phyloP scores from a whole-genome alignment of 2,888 invertebrate genomes.

The Tholera decimalis region DNA sequence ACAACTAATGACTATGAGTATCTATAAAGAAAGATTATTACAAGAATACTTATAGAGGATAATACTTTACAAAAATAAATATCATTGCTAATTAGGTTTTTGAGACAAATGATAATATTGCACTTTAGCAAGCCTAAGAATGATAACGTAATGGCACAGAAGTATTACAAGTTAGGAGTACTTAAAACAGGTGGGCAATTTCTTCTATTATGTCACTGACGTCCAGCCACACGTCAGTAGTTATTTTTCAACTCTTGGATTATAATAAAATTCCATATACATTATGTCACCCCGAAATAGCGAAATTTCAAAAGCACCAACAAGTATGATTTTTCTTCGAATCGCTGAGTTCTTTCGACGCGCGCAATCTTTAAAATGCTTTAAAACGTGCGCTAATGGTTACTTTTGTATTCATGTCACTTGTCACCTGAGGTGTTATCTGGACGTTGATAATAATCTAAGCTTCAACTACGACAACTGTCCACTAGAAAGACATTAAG shows the following conservation, averaged over 20 bases:
- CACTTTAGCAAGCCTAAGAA: constrained; percentile 52
- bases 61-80: constrained; percentile 67
- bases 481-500: neutral
- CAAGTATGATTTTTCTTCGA: too few species aligned
- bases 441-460: too few species aligned
- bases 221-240: constrained; percentile 12
- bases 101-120: constrained; percentile 59
- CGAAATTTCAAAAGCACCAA: too few species aligned
- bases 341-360: too few species aligned
- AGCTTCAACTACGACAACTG: neutral
- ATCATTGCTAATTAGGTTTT: constrained; percentile 61
- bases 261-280: too few species aligned
- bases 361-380: too few species aligned
- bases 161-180: constrained; percentile 65
- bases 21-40: constrained; percentile 51
- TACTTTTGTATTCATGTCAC: too few species aligned
- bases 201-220: constrained; percentile 63
- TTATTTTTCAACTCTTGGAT: too few species aligned
- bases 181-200: constrained; percentile 79
- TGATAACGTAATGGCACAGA: constrained; percentile 78
- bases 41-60: constrained; percentile 45
- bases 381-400: too few species aligned
- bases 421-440: too few species aligned
- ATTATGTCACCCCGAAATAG: too few species aligned
- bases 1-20: constrained; percentile 59